phyloP scores from a whole-genome alignment of 2,888 invertebrate species.

The Drosophila niveifrons region DNA sequence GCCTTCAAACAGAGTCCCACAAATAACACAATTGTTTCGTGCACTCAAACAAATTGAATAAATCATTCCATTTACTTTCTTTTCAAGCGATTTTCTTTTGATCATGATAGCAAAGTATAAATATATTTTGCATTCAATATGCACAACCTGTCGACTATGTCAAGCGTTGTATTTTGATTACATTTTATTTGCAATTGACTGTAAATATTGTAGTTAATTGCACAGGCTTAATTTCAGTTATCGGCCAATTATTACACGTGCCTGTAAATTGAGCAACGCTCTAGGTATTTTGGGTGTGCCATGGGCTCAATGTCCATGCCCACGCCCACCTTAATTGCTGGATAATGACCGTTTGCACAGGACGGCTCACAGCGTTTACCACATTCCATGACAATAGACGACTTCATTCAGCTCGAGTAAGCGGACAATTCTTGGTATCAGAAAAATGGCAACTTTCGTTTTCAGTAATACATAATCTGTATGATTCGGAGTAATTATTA shows the following conservation, averaged over 20 bases:
- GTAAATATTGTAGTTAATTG: constrained; percentile 30
- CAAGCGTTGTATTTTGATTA: neutral
- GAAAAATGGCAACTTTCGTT: neutral
- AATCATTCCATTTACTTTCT: neutral
- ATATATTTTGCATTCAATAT: constrained; percentile 3
- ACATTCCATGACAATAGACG: constrained; percentile 1
- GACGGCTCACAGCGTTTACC: neutral
- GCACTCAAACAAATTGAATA: constrained; percentile 3
- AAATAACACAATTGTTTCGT: neutral
- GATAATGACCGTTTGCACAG: constrained; percentile 5
- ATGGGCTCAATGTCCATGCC: neutral
- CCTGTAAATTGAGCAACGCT: constrained; percentile 40
- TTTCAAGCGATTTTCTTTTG: constrained; percentile 1
- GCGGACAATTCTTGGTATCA: neutral
- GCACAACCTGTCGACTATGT: neutral
- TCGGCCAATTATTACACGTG: constrained; percentile 57
- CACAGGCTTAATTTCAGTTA: constrained; percentile 48
- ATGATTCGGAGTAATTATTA: neutral
- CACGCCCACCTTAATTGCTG: constrained; percentile 38
- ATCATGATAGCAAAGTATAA: neutral
- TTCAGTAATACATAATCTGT: neutral
- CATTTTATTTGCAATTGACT: neutral
- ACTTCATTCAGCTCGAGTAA: neutral
- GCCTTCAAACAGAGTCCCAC: neutral
- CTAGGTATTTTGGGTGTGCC: constrained; percentile 23